phyloP scores from a whole-genome alignment of 2,797 vertebrate genomes.

The Megaceryle alcyon region DNA sequence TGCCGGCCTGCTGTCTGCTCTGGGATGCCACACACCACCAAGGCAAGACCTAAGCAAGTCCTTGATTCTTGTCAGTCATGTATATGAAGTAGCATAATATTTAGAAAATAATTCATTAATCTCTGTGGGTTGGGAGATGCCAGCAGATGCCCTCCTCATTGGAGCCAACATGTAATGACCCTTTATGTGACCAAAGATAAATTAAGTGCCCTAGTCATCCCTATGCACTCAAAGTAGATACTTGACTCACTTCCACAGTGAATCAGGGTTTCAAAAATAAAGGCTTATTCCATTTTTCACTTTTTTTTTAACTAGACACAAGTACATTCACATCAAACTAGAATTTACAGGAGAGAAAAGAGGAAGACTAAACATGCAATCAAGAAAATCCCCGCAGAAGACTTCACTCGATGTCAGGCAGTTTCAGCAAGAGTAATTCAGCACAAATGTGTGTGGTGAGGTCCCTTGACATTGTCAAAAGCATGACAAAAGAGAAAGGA shows the following conservation, averaged over 20 bases:
- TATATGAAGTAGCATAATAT: not conserved
- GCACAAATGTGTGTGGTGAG: not conserved
- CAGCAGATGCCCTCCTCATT: constrained; percentile 13
- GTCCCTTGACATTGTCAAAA: not conserved
- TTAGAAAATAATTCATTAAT: constrained; percentile 7
- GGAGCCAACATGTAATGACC: not conserved
- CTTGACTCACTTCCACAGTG: not conserved
- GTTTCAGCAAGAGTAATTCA: not conserved
- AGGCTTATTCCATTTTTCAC: not conserved
- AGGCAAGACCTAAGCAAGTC: not conserved
- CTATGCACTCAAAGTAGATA: not conserved
- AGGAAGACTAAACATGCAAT: constrained; percentile 35
- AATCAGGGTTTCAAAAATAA: not conserved
- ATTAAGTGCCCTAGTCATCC: not conserved
- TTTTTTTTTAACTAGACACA: not conserved
- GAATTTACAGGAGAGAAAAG: constrained; percentile 3
- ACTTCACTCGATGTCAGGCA: constrained; percentile 5
- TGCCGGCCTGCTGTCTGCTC: not conserved
- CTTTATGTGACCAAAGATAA: not conserved
- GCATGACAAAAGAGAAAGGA: not conserved
- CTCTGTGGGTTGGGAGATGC: not conserved
- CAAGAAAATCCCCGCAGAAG: not conserved
- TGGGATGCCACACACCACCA: not conserved
- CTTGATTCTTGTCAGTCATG: not conserved
- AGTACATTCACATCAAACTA: not conserved